phyloP scores from a whole-genome alignment of 2,797 vertebrate species.

The Phoeniculus purpureus region DNA sequence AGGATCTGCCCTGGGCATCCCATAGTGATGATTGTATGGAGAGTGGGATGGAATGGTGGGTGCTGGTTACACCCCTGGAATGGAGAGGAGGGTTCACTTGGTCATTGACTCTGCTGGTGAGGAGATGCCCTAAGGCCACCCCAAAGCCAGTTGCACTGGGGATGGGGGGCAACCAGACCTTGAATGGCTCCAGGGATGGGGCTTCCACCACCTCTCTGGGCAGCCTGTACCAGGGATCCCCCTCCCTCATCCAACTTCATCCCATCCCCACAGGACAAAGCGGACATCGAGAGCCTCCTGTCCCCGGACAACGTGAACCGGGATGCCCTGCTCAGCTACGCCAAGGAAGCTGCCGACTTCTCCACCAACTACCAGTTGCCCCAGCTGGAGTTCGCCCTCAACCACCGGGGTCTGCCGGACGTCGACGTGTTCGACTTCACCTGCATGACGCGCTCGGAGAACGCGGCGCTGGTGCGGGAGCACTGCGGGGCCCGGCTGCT shows the following conservation, averaged over 20 bases:
- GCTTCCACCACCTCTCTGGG: too few relatives aligned
- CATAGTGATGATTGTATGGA: not conserved
- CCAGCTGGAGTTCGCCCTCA: constrained; percentile 84
- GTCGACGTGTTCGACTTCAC: constrained; percentile 97
- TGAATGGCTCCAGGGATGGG: too few relatives aligned
- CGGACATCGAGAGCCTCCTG: constrained; percentile 83
- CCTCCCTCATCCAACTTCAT: not conserved
- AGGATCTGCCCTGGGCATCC: not conserved
- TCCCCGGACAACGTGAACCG: constrained; percentile 81
- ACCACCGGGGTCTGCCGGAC: constrained; percentile 77
- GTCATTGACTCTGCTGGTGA: too few relatives aligned
- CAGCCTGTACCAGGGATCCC: not conserved
- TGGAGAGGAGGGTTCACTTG: not conserved
- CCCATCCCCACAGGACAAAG: constrained; percentile 80
- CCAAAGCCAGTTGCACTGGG: not conserved
- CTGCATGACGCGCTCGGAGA: constrained; percentile 92
- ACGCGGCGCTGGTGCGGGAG: constrained; percentile 88
- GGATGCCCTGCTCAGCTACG: constrained; percentile 85
- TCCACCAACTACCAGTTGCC: constrained; percentile 86
- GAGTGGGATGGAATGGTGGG: not conserved
- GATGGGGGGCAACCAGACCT: not conserved
- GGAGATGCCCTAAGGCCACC: not conserved
- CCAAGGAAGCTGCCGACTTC: constrained; percentile 87
- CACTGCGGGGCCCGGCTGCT: constrained; percentile 83
- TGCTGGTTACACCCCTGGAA: not conserved